Conservation (phyloP, 2,113 vertebrate species). For the Bagarius yarrelli region DNA sequence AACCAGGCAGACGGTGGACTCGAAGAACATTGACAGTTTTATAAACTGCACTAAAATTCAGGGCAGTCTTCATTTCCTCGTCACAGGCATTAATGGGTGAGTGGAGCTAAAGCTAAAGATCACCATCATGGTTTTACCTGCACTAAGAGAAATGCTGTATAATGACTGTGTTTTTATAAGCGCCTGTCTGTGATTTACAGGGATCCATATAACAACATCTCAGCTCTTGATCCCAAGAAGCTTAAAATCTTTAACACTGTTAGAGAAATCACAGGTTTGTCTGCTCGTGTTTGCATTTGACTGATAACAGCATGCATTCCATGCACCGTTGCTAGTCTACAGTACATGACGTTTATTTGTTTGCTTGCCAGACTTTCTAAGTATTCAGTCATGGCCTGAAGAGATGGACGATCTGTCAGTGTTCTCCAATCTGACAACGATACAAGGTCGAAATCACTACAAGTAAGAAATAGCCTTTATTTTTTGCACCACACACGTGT, state of each 20-base stretch:
- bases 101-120: constrained; percentile 31
- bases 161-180: constrained; percentile 1
- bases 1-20: constrained; percentile 81
- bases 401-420: constrained; percentile 88
- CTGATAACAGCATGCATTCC: neutral
- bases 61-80: constrained; percentile 88
- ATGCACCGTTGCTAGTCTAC: neutral
- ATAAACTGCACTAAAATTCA: constrained; percentile 92
- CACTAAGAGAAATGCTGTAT: neutral
- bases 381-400: constrained; percentile 89
- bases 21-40: constrained; percentile 85
- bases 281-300: constrained; percentile 17
- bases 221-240: constrained; percentile 84
- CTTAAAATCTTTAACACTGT: constrained; percentile 87
- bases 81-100: constrained; percentile 87
- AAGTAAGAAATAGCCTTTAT: constrained; percentile 70
- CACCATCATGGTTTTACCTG: neutral
- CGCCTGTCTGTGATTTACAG: constrained; percentile 57
- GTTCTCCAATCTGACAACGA: constrained; percentile 89
- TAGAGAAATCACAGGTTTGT: constrained; percentile 84
- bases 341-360: constrained; percentile 22
- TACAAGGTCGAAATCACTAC: constrained; percentile 83
- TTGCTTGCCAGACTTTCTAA: constrained; percentile 76
- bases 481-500: neutral
- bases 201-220: constrained; percentile 69